These are phyloP conservation scores for Aleiodes leptofemur DNA, from an alignment of 2,888 invertebrate genomes.

Conservation along the genomic window DNA sequence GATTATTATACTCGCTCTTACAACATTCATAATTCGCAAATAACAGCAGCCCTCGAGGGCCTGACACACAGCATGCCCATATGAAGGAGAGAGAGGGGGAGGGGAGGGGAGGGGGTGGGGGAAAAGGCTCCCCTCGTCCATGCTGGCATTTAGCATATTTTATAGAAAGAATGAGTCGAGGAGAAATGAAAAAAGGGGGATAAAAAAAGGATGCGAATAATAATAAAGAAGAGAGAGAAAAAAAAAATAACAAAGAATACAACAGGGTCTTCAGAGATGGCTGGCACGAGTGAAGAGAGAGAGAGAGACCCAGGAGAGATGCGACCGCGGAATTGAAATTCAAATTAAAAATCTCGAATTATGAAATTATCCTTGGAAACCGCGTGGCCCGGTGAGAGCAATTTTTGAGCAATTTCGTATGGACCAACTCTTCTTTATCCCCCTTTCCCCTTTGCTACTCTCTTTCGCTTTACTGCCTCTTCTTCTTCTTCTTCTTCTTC, in stretches of 20 bases:
- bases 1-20: conserved; percentile 69
- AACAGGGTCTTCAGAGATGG: no score
- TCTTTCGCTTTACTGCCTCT: conserved; percentile 42
- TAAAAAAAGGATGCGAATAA: conserved; percentile 41
- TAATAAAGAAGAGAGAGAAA: conserved; percentile 43
- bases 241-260: conserved; percentile 43
- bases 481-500: conserved; percentile 46
- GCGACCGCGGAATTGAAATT: conserved; percentile 68
- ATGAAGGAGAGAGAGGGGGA: no score
- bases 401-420: conserved; percentile 72
- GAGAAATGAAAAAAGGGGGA: conserved; percentile 42
- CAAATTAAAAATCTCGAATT: conserved; percentile 73
- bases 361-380: conserved; percentile 67
- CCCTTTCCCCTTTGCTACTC: conserved; percentile 43
- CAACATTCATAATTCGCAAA: conserved; percentile 74
- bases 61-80: conserved; percentile 26
- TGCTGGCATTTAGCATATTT: conserved; percentile 72
- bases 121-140: conserved; percentile 50
- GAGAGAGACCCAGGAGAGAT: conserved; percentile 33
- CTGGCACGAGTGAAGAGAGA: no score
- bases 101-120: conserved; percentile 38
- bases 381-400: conserved; percentile 54
- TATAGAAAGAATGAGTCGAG: conserved; percentile 61
- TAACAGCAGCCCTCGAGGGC: conserved; percentile 66
- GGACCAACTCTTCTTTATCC: conserved; percentile 52